These are phyloP conservation scores for Neria commutata DNA, from an alignment of 2,888 invertebrate species.

Conservation along the genomic window DNA sequence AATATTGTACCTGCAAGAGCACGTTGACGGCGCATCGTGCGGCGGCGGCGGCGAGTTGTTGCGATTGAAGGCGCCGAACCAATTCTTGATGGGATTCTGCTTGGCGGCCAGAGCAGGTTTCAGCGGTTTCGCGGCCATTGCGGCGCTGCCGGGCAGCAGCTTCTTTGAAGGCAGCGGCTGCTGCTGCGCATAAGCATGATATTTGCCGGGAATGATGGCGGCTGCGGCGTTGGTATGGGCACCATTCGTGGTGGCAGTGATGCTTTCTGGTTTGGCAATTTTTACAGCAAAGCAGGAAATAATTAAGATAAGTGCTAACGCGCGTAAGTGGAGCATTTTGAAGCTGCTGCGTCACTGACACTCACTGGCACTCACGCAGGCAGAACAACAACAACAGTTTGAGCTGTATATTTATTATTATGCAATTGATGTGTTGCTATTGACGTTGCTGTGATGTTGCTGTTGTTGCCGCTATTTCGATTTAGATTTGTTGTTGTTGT, in stretches of 20 bases:
- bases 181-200: slow-evolving; percentile 47
- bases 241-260: slow-evolving; percentile 7
- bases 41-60: slow-evolving; percentile 62
- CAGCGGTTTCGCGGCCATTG: background rate
- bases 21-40: slow-evolving; percentile 37
- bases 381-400: background rate
- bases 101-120: slow-evolving; percentile 47
- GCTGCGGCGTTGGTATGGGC: slow-evolving; percentile 3
- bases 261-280: slow-evolving; percentile 25
- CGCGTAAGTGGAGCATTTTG: slow-evolving; percentile 50
- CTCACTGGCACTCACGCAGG: background rate
- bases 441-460: slow-evolving; percentile 27
- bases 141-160: slow-evolving; percentile 22
- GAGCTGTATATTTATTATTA: no score
- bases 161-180: slow-evolving; percentile 40
- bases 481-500: slow-evolving; percentile 7
- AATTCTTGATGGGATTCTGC: slow-evolving; percentile 63
- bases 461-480: slow-evolving; percentile 20
- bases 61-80: slow-evolving; percentile 71
- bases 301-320: slow-evolving; percentile 49
- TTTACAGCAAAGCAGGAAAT: slow-evolving; percentile 50
- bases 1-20: slow-evolving; percentile 53
- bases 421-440: no score
- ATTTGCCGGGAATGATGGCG: slow-evolving; percentile 54
- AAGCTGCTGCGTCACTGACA: background rate